phyloP scores from a whole-genome alignment of 2,888 invertebrate species.

The Corbicula japonica region DNA sequence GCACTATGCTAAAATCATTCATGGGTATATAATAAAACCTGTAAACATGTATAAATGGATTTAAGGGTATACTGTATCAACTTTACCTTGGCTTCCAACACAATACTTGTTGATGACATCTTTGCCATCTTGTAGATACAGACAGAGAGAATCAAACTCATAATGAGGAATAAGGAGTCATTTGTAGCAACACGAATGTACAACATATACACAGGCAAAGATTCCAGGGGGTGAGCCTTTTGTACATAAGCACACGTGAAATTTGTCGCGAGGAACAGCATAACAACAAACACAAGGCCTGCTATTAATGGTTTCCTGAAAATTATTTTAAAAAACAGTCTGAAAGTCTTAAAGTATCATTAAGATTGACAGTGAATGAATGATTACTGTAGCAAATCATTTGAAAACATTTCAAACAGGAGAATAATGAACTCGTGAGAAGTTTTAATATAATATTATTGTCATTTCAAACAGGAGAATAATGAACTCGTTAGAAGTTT shows the following conservation, averaged over 20 bases:
- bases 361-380: no score
- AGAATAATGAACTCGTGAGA: no score
- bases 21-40: background rate
- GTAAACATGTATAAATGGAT: background rate
- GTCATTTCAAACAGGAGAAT: no score
- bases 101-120: slow-evolving; percentile 81
- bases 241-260: slow-evolving; percentile 80
- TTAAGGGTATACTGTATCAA: background rate
- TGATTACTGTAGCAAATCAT: no score
- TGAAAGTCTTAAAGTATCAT: background rate
- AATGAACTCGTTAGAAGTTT: no score
- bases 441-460: no score
- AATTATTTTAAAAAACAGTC: slow-evolving; percentile 16
- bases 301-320: slow-evolving; percentile 77
- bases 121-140: slow-evolving; percentile 84
- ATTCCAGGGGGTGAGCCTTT: slow-evolving; percentile 68
- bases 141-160: slow-evolving; percentile 79
- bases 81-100: slow-evolving; percentile 85
- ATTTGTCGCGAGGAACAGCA: slow-evolving; percentile 82
- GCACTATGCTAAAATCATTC: background rate
- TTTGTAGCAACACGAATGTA: slow-evolving; percentile 83
- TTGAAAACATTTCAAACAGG: no score
- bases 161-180: slow-evolving; percentile 83
- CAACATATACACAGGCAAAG: slow-evolving; percentile 76
- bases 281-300: slow-evolving; percentile 73